A percentile compares a stretch with the other conserved stretches of the same genome.
phyloP scores from a whole-genome alignment of 1,140 invertebrate genomes.

The Euglossa dilemma region DNA sequence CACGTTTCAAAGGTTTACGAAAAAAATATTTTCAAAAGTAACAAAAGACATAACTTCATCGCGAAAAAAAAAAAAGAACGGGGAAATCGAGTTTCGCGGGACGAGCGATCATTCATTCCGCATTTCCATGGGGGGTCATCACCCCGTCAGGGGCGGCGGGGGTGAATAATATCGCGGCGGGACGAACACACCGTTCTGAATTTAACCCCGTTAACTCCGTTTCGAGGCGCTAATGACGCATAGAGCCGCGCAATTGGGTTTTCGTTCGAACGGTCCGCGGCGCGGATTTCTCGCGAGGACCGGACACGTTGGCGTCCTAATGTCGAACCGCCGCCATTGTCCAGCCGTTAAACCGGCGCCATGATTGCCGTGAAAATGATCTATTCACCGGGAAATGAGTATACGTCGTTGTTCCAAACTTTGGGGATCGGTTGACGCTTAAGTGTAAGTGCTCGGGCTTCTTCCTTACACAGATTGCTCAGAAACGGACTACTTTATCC shows the following conservation, averaged over 20 bases:
- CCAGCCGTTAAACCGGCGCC: slow-evolving; percentile 39
- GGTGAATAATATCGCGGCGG: slow-evolving; percentile 73
- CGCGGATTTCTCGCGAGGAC: slow-evolving; percentile 48
- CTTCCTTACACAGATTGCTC: not conserved
- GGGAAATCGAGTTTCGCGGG: slow-evolving; percentile 59
- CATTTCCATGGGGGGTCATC: slow-evolving; percentile 60
- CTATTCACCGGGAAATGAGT: slow-evolving; percentile 47
- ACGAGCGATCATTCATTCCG: slow-evolving; percentile 63
- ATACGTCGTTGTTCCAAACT: not conserved
- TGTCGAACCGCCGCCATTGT: slow-evolving; percentile 47
- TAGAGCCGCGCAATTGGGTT: slow-evolving; percentile 76
- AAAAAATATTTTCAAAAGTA: too few relatives aligned
- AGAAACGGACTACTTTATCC: too few relatives aligned
- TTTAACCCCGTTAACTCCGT: slow-evolving; percentile 77
- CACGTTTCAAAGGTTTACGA: too few relatives aligned
- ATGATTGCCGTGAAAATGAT: slow-evolving; percentile 58
- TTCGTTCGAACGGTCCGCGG: slow-evolving; percentile 59
- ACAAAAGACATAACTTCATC: too few relatives aligned
- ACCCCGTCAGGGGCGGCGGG: not conserved
- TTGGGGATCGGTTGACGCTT: not conserved
- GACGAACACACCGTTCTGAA: slow-evolving; percentile 65
- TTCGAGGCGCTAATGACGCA: slow-evolving; percentile 79
- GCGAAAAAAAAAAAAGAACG: slow-evolving; percentile 5
- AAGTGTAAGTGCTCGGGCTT: not conserved
- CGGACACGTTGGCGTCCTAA: slow-evolving; percentile 42